phyloP scores from a whole-genome alignment of 2,113 vertebrate species.

The Peucedramus taeniatus region DNA sequence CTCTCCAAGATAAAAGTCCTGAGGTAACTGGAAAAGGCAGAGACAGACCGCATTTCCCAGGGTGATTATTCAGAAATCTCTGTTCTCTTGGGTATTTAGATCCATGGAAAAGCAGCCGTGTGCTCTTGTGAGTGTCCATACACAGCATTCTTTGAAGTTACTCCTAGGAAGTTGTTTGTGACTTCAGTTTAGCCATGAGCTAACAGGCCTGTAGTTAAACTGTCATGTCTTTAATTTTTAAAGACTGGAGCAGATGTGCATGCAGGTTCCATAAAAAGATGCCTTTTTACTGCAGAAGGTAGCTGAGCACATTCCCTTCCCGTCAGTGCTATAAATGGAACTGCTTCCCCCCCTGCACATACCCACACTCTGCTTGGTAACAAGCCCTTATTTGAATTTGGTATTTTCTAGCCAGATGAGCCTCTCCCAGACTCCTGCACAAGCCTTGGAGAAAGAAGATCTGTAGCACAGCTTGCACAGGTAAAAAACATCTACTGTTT shows the following conservation, averaged over 20 bases:
- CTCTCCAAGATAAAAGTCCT: neutral
- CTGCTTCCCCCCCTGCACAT: neutral
- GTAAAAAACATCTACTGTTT: constrained; percentile 53
- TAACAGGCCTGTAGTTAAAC: neutral
- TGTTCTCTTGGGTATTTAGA: neutral
- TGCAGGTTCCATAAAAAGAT: constrained; percentile 20
- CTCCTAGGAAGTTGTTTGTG: neutral
- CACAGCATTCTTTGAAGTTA: neutral
- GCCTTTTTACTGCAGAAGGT: neutral
- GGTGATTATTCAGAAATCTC: neutral
- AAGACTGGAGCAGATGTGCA: constrained; percentile 3
- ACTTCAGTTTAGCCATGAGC: neutral
- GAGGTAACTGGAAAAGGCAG: neutral
- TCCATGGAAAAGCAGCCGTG: neutral
- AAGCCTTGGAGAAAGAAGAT: constrained; percentile 59
- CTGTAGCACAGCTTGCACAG: constrained; percentile 78
- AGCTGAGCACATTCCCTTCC: constrained; percentile 15
- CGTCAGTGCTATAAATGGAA: constrained; percentile 3
- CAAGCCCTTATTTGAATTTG: constrained; percentile 6
- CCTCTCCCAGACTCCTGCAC: neutral
- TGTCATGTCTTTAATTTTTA: neutral
- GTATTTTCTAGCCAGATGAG: constrained; percentile 49
- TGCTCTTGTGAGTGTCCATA: neutral
- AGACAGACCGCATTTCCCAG: neutral
- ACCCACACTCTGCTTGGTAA: constrained; percentile 3